Conservation (phyloP, 1,140 invertebrate species). For the Nymphalis io region DNA sequence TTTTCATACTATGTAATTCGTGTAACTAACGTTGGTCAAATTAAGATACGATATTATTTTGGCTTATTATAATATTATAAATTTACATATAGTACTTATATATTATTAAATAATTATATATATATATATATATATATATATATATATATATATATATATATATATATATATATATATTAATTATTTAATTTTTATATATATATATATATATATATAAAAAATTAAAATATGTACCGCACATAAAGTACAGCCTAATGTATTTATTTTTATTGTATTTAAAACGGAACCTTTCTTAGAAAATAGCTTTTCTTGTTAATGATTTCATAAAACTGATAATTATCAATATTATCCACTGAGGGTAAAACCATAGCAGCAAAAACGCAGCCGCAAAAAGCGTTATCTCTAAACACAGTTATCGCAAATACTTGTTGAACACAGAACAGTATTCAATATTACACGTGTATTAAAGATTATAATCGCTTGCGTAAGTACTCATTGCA, state of each 20-base stretch:
- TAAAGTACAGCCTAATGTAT: not conserved
- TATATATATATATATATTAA: too few species aligned
- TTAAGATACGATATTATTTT: too few species aligned
- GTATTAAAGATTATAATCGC: not conserved
- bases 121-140: too few species aligned
- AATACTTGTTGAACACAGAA: not conserved
- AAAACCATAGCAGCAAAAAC: slow-evolving; percentile 8
- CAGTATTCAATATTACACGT: not conserved
- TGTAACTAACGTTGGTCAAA: too few species aligned
- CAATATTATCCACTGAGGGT: slow-evolving; percentile 15
- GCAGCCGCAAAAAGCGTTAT: slow-evolving; percentile 2
- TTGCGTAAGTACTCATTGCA: not conserved
- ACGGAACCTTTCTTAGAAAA: not conserved
- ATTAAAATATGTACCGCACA: not conserved
- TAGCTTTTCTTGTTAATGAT: slow-evolving; percentile 7
- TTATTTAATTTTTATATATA: too few species aligned
- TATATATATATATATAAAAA: too few species aligned
- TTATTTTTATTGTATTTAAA: too few species aligned
- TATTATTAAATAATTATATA: too few species aligned
- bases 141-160: too few species aligned
- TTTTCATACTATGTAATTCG: too few species aligned
- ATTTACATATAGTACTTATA: too few species aligned
- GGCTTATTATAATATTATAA: too few species aligned
- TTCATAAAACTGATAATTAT: slow-evolving; percentile 15
- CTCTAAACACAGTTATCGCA: not conserved